Evolutionary conservation across 2,888 invertebrate species (phyloP).

Genomic region (Tetranychus truncatus): DNA sequence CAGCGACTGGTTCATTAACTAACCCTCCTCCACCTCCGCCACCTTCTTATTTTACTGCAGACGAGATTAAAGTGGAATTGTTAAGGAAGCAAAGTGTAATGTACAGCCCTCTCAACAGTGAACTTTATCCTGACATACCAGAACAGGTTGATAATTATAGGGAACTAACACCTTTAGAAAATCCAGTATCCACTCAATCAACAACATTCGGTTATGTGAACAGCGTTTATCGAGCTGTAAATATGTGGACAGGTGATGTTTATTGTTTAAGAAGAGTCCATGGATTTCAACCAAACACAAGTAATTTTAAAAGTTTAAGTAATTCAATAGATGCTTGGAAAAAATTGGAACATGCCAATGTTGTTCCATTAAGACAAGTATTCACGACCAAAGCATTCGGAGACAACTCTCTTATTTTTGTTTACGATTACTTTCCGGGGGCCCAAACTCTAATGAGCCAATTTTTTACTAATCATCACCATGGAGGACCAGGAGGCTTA

Average conservation of each 20-base stretch:
- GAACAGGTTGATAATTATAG: constrained; percentile 74
- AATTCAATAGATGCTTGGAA: constrained; percentile 75
- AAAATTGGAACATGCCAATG: constrained; percentile 79
- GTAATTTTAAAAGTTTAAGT: constrained; percentile 58
- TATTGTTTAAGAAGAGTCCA: constrained; percentile 75
- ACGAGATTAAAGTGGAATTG: constrained; percentile 17
- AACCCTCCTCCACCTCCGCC: neutral
- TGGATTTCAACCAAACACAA: constrained; percentile 36
- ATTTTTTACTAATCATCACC: constrained; percentile 23
- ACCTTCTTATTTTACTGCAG: constrained; percentile 6
- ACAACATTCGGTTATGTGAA: constrained; percentile 54
- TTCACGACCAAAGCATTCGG: constrained; percentile 90
- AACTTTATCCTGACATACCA: constrained; percentile 45
- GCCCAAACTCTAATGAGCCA: constrained; percentile 57
- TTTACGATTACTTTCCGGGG: constrained; percentile 84
- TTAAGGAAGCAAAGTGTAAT: constrained; percentile 11
- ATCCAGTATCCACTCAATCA: constrained; percentile 37
- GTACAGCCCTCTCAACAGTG: neutral
- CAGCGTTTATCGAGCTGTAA: constrained; percentile 72
- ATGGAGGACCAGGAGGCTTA: neutral
- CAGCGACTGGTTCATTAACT: neutral
- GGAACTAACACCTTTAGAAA: constrained; percentile 64
- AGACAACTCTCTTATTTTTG: constrained; percentile 84
- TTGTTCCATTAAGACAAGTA: constrained; percentile 74
- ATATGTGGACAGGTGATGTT: constrained; percentile 62